Base-by-base conservation (phyloP, 2,888 invertebrate genomes). In the Pycnomerus fuliginosus region DNA sequence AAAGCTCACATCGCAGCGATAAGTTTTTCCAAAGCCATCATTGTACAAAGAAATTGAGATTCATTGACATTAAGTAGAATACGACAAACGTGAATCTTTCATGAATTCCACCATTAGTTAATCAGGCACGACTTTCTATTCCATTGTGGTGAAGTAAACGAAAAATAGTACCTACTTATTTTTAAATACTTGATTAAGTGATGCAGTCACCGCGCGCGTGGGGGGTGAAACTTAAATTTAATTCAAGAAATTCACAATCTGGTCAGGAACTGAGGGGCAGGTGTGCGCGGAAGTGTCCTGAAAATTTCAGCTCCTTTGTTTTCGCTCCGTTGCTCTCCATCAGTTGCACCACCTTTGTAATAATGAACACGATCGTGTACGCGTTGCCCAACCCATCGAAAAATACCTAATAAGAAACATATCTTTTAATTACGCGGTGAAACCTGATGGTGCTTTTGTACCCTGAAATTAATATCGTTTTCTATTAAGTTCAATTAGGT, bases 311-410 rank as follows among this genome's bases (percentile, higher is more conserved):
- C 39, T 41, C 41, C 41, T 41, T 41, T 41, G 41, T 41, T 41
- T 41, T 41, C 7, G 28, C 12, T 8, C 28, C 10, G 28, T 28
- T 28, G 10, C 28, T 11, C 28, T 12, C 13, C 12, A 8, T 28
- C 13, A n/a, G 41, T 41, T 41, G 29, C 41, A 41, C 41, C 34
- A 40, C 40, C 40, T n/a, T n/a, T n/a, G n/a, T n/a, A n/a, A n/a
- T 40, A 40, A 40, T 27, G 40, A 40, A 32, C 40, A 34, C 41
- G 41, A 41, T 41, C 41, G 41, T 41, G 41, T 35, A 28, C 15
- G 7, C 8, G 22, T 43, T 43, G 36, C 43, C 43, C 43, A 43
- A 43, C 43, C 43, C 43, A 27, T 15, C 36, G 12, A 27, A 36
- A 36, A 16, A 36, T 13, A 20, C 15, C 12, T 13, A 35, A 35